phyloP scores from a whole-genome alignment of 2,113 vertebrate species.

The Progne subis region DNA sequence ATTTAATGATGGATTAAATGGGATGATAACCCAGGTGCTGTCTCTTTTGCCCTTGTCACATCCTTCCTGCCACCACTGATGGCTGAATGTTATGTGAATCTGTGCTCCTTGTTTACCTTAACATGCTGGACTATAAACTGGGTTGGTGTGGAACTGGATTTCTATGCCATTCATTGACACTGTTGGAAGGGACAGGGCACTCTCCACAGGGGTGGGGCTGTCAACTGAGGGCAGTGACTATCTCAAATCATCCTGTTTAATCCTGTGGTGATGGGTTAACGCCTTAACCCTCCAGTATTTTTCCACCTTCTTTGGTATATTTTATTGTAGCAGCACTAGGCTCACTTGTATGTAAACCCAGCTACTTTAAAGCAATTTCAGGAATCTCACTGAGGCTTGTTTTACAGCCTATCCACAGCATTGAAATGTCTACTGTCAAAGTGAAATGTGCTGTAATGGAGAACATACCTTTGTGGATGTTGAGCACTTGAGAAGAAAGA shows the following conservation, averaged over 20 bases:
- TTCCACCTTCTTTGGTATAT: background rate
- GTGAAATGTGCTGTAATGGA: background rate
- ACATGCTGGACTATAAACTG: background rate
- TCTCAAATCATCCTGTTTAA: conserved; percentile 5
- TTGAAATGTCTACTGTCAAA: background rate
- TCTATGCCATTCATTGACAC: background rate
- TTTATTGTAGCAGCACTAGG: background rate
- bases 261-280: background rate
- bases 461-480: background rate
- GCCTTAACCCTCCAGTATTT: conserved; percentile 7
- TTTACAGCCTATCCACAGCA: background rate
- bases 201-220: background rate
- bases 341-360: background rate
- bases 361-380: background rate
- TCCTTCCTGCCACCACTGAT: background rate
- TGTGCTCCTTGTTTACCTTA: background rate
- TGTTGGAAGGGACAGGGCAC: background rate
- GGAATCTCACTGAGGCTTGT: background rate
- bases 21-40: background rate
- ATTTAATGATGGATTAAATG: background rate
- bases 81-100: background rate
- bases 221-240: background rate
- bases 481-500: background rate
- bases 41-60: background rate
- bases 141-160: background rate